Conservation (phyloP, 2,888 invertebrate genomes). For the Pseudeuparius sepicola region DNA sequence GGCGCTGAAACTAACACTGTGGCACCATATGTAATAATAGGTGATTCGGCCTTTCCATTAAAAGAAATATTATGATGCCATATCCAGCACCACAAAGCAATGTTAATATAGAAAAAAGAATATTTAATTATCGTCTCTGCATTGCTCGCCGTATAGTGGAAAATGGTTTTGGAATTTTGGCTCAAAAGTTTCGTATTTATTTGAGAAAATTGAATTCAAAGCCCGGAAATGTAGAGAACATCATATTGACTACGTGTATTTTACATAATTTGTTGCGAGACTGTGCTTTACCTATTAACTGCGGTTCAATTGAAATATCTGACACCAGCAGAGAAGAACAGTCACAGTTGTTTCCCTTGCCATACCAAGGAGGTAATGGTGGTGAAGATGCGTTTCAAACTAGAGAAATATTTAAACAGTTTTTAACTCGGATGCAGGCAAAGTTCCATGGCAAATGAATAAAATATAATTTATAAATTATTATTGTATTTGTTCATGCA, state of each 20-base stretch:
- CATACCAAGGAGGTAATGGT: constrained; percentile 4
- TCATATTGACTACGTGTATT: constrained; percentile 3
- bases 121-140: constrained; percentile 8
- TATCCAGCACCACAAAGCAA: constrained; percentile 1
- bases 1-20: constrained; percentile 9
- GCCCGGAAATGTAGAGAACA: constrained; percentile 6
- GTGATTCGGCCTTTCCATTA: constrained; percentile 10
- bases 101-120: constrained; percentile 2
- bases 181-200: constrained; percentile 9
- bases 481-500: constrained; percentile 3
- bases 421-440: constrained; percentile 5
- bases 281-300: constrained; percentile 2
- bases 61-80: constrained; percentile 7
- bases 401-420: constrained; percentile 11
- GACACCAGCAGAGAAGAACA: constrained; percentile 6
- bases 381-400: constrained; percentile 9
- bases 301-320: constrained; percentile 3
- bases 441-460: constrained; percentile 11
- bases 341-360: constrained; percentile 5
- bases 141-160: constrained; percentile 9
- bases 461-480: constrained; percentile 9
- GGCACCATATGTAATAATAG: constrained; percentile 13
- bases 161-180: constrained; percentile 11
- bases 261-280: constrained; percentile 3
- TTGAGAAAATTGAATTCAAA: constrained; percentile 10